phyloP scores from a whole-genome alignment of 2,888 invertebrate species.

The Cybosia mesomella region DNA sequence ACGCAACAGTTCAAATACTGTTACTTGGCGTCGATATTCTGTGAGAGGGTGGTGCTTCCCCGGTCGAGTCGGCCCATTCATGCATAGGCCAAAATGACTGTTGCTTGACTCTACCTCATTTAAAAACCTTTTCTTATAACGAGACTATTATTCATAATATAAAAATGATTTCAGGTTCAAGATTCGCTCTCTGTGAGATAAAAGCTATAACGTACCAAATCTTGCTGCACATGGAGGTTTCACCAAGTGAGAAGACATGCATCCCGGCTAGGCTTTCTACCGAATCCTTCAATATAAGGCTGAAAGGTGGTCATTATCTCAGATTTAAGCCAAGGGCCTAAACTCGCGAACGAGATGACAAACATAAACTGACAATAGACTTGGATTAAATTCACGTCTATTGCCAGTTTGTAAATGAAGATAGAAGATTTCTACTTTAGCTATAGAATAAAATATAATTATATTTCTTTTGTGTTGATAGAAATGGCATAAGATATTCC shows the following conservation, averaged over 20 bases:
- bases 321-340: constrained; percentile 27
- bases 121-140: too few species aligned
- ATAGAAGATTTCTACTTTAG: too few species aligned
- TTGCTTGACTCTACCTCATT: too few species aligned
- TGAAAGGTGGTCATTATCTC: constrained; percentile 67
- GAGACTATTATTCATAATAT: not conserved
- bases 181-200: constrained; percentile 71
- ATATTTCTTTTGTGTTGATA: too few species aligned
- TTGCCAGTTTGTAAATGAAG: not conserved
- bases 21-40: too few species aligned
- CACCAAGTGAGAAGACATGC: constrained; percentile 57
- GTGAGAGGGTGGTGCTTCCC: too few species aligned
- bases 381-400: too few species aligned
- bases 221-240: constrained; percentile 61
- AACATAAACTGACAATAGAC: not conserved
- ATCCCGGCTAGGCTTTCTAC: constrained; percentile 53
- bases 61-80: too few species aligned
- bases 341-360: not conserved
- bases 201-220: constrained; percentile 70
- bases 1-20: too few species aligned
- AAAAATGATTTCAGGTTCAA: constrained; percentile 56
- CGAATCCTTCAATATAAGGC: constrained; percentile 54
- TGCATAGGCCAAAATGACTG: too few species aligned
- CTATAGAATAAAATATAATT: too few species aligned
- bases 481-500: too few species aligned